A percentile compares a stretch with the other conserved stretches of the same genome.
Conservation (phyloP, 1,140 invertebrate genomes). For the Brachystomella parvula region DNA sequence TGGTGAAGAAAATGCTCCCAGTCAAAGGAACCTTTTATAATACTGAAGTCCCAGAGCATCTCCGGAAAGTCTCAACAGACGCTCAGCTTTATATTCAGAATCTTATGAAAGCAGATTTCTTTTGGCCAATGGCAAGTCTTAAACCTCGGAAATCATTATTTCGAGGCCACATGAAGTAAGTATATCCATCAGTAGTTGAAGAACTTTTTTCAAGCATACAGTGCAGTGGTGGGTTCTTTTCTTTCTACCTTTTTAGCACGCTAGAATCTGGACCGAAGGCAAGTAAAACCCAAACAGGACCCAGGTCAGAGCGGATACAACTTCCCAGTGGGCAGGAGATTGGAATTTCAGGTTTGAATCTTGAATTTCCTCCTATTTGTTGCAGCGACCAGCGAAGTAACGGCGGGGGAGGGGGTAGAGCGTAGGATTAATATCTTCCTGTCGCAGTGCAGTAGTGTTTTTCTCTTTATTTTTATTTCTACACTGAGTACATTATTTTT, state of each 20-base stretch:
- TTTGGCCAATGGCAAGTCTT: not conserved
- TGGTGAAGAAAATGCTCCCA: not conserved
- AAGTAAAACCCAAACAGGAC: not conserved
- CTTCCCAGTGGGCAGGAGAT: no score
- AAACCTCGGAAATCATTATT: not conserved
- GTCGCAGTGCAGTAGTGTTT: not conserved
- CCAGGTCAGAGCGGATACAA: no score
- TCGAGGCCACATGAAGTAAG: not conserved
- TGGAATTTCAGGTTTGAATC: no score
- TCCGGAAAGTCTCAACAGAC: not conserved
- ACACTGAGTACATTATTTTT: not conserved
- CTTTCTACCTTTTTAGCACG: no score
- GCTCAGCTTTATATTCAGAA: not conserved
- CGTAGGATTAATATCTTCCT: not conserved
- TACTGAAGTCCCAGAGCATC: not conserved
- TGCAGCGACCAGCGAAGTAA: no score
- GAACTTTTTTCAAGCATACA: not conserved
- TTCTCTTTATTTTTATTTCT: not conserved
- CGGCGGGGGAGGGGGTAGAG: no score
- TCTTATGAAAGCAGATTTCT: not conserved
- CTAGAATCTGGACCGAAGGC: no score
- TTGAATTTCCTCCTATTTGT: no score
- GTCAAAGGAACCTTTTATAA: not conserved
- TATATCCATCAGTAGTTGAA: not conserved
- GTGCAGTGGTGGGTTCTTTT: not conserved